Evolutionary conservation across 2,888 invertebrate species (phyloP).

Genomic region (Lysandra coridon): DNA sequence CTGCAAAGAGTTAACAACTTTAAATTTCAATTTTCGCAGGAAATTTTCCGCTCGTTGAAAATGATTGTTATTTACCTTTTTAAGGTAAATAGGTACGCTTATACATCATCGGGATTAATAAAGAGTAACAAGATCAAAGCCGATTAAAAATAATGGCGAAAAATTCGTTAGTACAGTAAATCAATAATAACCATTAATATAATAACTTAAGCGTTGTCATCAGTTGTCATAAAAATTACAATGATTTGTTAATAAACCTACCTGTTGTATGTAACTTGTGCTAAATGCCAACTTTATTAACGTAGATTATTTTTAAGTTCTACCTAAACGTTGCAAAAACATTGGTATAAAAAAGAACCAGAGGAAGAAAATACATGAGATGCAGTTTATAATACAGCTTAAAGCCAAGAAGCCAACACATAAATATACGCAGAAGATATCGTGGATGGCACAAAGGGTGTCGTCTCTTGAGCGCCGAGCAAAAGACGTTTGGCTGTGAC

Average conservation of each 20-base stretch:
- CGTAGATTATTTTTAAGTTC: too few species aligned
- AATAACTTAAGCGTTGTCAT: too few species aligned
- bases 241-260: too few species aligned
- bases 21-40: neutral
- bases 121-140: neutral
- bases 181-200: neutral
- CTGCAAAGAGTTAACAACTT: neutral
- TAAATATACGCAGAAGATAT: conserved; percentile 45
- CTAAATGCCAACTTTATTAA: too few species aligned
- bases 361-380: neutral
- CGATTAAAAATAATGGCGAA: neutral
- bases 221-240: too few species aligned
- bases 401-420: neutral
- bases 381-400: conserved; percentile 10
- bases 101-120: neutral
- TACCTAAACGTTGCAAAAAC: neutral
- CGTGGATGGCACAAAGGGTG: conserved; percentile 63
- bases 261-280: too few species aligned
- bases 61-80: neutral
- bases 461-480: conserved; percentile 63
- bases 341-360: neutral
- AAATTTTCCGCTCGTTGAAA: neutral
- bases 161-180: neutral
- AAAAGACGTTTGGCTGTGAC: conserved; percentile 68
- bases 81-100: neutral